Percentiles rank a stretch among this genome's conserved stretches.
Conservation (phyloP, 2,888 invertebrate genomes). For the Himalopsyche anomala region DNA sequence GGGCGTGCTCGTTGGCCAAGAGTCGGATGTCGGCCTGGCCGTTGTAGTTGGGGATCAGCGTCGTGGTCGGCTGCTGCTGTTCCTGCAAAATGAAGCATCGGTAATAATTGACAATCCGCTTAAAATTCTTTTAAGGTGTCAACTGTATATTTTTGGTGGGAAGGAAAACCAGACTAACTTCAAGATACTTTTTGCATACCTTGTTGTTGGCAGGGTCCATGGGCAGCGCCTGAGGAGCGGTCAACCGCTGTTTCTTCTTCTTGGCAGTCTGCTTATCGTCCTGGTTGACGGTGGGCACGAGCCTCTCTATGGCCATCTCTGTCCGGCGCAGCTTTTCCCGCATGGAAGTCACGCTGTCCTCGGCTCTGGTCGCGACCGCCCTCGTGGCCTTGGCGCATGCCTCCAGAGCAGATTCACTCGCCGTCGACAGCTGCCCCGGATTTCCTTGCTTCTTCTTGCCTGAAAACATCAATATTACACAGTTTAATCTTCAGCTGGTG, state of each 20-base stretch:
- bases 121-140: too few species aligned
- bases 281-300: not conserved
- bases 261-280: not conserved
- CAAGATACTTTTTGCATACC: constrained; percentile 64
- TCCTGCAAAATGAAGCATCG: constrained; percentile 48
- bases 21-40: constrained; percentile 48
- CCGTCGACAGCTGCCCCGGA: constrained; percentile 66
- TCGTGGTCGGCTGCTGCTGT: constrained; percentile 67
- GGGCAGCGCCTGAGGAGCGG: not conserved
- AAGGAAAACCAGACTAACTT: too few species aligned
- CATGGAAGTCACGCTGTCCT: constrained; percentile 36
- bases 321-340: constrained; percentile 46
- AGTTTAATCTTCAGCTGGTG: too few species aligned
- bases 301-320: not conserved
- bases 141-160: too few species aligned
- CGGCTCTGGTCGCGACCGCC: not conserved
- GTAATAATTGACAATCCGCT: too few species aligned
- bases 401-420: constrained; percentile 63
- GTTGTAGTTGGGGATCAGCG: constrained; percentile 66
- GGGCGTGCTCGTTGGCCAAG: constrained; percentile 56
- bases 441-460: constrained; percentile 54
- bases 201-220: constrained; percentile 64
- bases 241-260: not conserved
- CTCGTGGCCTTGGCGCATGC: constrained; percentile 67
- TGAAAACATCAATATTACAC: constrained; percentile 27